These are phyloP conservation scores for honey bee (Apis mellifera) DNA, from an alignment of 1,140 invertebrate species.

Conservation along the genomic window Amel_HAv3.1 CM009936.2:14233001-14233500, in stretches of 20 bases:
- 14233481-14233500: slow-evolving; percentile 99
- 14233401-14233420: slow-evolving; percentile 98
- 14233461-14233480: slow-evolving; percentile 99
- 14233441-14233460: slow-evolving; percentile 99
- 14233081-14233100: slow-evolving; percentile 99
- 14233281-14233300: background rate
- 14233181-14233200: slow-evolving; percentile 95
- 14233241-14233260: slow-evolving; percentile 19
- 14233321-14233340: slow-evolving; percentile 98
- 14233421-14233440: slow-evolving; percentile 99
- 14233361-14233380: slow-evolving; percentile 99
- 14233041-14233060: slow-evolving; percentile 99
- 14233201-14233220: slow-evolving; percentile 99
- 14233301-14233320: slow-evolving; percentile 94
- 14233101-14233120: slow-evolving; percentile 99
- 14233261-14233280: background rate
- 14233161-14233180: slow-evolving; percentile 97
- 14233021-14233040: slow-evolving; percentile 98
- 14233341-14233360: slow-evolving; percentile 99
- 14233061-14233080: slow-evolving; percentile 98
- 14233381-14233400: slow-evolving; percentile 99
- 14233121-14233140: slow-evolving; percentile 98
- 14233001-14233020: slow-evolving; percentile 97
- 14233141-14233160: slow-evolving; percentile 99
- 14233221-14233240: slow-evolving; percentile 97